Evolutionary conservation across 2,888 invertebrate genomes (phyloP).

Genomic region (Bembecia ichneumoniformis): DNA sequence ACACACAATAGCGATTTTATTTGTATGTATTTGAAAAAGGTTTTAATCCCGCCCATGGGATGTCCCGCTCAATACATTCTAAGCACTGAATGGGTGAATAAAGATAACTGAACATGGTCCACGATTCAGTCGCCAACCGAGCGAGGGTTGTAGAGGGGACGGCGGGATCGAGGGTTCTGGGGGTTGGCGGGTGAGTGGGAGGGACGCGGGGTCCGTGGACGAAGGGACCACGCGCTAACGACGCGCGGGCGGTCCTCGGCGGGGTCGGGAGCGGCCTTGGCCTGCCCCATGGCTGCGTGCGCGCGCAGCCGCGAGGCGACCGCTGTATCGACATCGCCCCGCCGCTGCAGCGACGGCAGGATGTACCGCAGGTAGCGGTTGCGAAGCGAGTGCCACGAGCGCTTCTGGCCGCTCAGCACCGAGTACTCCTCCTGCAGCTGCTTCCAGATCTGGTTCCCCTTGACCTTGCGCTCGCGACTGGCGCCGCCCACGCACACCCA

Average conservation of each 20-base stretch:
- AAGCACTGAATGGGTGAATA: no score
- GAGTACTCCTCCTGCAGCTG: slow-evolving; percentile 28
- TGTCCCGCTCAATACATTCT: no score
- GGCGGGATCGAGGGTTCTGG: background rate
- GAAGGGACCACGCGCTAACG: slow-evolving; percentile 17
- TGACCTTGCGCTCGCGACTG: slow-evolving; percentile 33
- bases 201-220: slow-evolving; percentile 4
- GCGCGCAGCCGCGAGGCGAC: slow-evolving; percentile 27
- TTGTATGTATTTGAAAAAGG: no score
- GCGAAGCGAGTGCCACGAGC: slow-evolving; percentile 60
- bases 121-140: background rate
- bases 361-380: slow-evolving; percentile 60
- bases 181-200: background rate
- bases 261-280: background rate
- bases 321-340: slow-evolving; percentile 1
- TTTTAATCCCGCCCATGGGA: no score
- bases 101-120: no score
- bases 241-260: slow-evolving; percentile 2
- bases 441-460: slow-evolving; percentile 52
- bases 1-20: no score
- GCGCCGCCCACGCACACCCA: slow-evolving; percentile 29
- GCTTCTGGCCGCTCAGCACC: slow-evolving; percentile 29
- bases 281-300: slow-evolving; percentile 25
- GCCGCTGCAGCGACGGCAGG: slow-evolving; percentile 33
- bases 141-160: background rate